phyloP scores from a whole-genome alignment of 2,113 vertebrate genomes.

The Syrmaticus mikado region DNA sequence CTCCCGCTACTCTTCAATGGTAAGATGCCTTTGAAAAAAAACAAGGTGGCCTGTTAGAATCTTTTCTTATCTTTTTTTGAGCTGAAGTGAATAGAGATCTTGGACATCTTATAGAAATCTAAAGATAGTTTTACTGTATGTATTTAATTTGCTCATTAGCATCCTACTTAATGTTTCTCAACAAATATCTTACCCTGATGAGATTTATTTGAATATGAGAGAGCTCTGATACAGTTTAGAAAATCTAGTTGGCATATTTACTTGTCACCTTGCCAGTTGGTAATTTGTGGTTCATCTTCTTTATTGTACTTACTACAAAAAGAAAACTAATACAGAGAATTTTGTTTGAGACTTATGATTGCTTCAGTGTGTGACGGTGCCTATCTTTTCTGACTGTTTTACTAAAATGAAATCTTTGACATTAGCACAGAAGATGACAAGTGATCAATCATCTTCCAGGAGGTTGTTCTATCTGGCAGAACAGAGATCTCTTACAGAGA shows the following conservation, averaged over 20 bases:
- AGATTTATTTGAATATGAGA: not conserved
- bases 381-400: not conserved
- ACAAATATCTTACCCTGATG: fast-evolving
- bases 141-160: not conserved
- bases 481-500: not conserved
- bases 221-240: not conserved
- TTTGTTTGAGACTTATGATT: not conserved
- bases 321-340: not conserved
- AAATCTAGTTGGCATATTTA: not conserved
- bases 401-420: not conserved
- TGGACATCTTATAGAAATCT: not conserved
- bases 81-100: not conserved
- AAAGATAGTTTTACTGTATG: not conserved
- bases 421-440: not conserved
- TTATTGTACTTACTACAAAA: not conserved
- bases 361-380: not conserved
- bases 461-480: not conserved
- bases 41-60: not conserved
- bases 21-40: slow-evolving; percentile 73
- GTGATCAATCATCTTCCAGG: not conserved
- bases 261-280: not conserved
- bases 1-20: slow-evolving; percentile 98
- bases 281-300: not conserved
- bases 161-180: not conserved
- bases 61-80: not conserved